Evolutionary conservation across 2,797 vertebrate species (phyloP).

Genomic region (Schizopygopsis pylzovi): DNA sequence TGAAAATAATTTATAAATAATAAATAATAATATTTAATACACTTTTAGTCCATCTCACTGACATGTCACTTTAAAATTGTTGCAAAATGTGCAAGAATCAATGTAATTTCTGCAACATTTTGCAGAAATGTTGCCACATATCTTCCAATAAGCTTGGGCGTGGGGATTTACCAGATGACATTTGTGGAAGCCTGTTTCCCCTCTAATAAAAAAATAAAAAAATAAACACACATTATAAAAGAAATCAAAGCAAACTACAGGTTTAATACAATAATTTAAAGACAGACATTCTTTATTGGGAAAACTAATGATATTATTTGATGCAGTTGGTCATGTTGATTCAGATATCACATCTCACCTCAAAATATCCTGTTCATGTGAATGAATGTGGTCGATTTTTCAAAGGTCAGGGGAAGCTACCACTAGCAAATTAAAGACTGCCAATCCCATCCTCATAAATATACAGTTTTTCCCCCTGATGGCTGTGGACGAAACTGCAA

Average conservation of each 20-base stretch:
- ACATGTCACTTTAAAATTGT: background rate
- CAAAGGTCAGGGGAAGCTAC: constrained; percentile 11
- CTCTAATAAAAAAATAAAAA: too few species aligned
- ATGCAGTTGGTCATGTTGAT: background rate
- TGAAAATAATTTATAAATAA: too few species aligned
- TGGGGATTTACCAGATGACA: background rate
- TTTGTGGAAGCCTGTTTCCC: background rate
- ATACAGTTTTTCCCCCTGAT: constrained; percentile 43
- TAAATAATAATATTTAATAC: too few species aligned
- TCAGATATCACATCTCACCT: background rate
- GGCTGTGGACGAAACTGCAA: constrained; percentile 39
- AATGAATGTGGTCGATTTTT: constrained; percentile 24
- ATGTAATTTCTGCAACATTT: background rate
- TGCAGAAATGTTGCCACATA: background rate
- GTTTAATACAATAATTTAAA: background rate
- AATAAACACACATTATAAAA: too few species aligned
- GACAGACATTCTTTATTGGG: background rate
- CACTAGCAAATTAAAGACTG: constrained; percentile 39
- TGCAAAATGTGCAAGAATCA: too few species aligned
- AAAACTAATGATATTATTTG: background rate
- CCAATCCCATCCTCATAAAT: constrained; percentile 51
- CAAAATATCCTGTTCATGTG: background rate
- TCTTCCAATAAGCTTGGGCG: background rate
- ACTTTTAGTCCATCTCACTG: background rate
- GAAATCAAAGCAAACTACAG: background rate